Evolutionary conservation across 2,888 invertebrate genomes (phyloP), one percentile per base, ranked within the genome.

Genomic region (Agrotis puta): DNA sequence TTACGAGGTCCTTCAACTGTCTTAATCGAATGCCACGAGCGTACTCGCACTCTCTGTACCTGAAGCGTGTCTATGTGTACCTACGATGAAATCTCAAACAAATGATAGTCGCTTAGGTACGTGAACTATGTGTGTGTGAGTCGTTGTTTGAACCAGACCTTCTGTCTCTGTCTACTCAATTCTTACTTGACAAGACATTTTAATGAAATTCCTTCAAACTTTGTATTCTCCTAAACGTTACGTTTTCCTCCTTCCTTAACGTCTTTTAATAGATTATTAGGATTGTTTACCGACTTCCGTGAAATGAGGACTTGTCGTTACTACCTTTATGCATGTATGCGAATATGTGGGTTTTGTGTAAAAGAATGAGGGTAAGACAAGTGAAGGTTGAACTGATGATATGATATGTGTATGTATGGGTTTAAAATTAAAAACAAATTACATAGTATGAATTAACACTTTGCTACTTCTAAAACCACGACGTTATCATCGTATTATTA

Each of bases 121-220:
- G 2, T 57, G 9, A n/a, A 0, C 1, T 27, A 9, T 54, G 39
- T 45, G 33, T 58, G 45, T 20, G 14, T 53, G 11, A 16, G 13
- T 16, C 27, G 14, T 18, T n/a, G 4, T 20, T 18, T 14, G 45
- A 2, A 67, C 14, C 14, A 0, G 6, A 14, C 33, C 47, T 72
- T 72, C 67, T 66, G 75, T 20, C 1, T 7, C 0, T n/a, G 14
- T 0, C 9, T 48, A 18, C 11, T 39, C 18, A 13, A 13, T 57
- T 18, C 2, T 24, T n/a, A n/a, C n/a, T n/a, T n/a, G n/a, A n/a
- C n/a, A 14, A 13, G 11, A 57, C 51, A 58, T 70, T 76, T 71
- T 79, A 82, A 79, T 82, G 80, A 82, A 82, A 79, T 81, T 81
- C 63, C 70, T 54, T 48, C 20, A 64, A 65, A 69, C 67, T 64